A percentile compares a stretch with the other conserved stretches of the same genome.
Evolutionary conservation across 2,797 vertebrate genomes (phyloP).

Genomic region (Bradypodion pumilum): DNA sequence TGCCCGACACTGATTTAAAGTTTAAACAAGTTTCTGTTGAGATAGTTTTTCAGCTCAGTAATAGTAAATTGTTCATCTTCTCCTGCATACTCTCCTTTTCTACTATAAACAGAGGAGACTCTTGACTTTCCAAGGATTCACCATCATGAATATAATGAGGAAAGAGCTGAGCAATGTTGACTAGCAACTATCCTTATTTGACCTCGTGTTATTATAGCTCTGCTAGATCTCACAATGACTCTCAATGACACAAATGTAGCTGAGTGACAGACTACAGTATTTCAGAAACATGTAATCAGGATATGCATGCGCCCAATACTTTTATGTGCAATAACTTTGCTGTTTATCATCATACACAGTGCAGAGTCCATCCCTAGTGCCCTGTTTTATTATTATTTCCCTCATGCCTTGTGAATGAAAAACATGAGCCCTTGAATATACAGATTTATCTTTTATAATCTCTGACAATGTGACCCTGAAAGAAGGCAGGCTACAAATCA

Average conservation of each 20-base stretch:
- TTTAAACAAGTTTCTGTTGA: too few relatives aligned
- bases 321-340: neutral
- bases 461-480: neutral
- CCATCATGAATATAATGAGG: slow-evolving; percentile 8
- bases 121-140: neutral
- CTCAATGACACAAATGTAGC: neutral
- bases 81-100: too few relatives aligned
- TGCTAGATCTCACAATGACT: neutral
- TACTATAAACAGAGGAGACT: neutral
- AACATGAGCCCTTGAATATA: neutral
- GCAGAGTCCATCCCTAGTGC: neutral
- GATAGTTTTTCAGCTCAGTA: too few relatives aligned
- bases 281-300: neutral
- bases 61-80: too few relatives aligned
- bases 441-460: neutral
- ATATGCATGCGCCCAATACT: neutral
- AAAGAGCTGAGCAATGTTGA: slow-evolving; percentile 1
- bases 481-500: neutral
- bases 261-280: neutral
- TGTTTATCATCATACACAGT: neutral
- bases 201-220: neutral
- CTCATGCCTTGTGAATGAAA: neutral
- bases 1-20: too few relatives aligned
- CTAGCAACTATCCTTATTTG: neutral
- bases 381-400: neutral